These are phyloP conservation scores for Theocolax elegans DNA, from an alignment of 1,140 invertebrate species.

Conservation along the genomic window DNA sequence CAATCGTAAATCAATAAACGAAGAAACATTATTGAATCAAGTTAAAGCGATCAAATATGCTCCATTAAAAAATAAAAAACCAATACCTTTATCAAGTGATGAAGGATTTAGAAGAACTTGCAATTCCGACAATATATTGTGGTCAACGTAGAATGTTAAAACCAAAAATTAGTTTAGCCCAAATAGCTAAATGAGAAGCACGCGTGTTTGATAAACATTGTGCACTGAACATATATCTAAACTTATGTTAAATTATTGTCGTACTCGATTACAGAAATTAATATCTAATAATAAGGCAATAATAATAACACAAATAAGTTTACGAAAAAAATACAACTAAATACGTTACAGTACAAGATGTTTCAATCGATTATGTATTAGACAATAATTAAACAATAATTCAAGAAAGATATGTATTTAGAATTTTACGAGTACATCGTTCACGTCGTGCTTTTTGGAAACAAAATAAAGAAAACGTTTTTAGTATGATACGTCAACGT, in stretches of 20 bases:
- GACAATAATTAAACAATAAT: constrained; percentile 43
- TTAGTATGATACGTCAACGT: constrained; percentile 48
- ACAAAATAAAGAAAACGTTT: constrained; percentile 46
- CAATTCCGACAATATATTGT: constrained; percentile 36
- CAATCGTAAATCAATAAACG: constrained; percentile 16
- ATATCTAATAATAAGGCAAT: too few relatives aligned
- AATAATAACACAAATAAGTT: constrained; percentile 39
- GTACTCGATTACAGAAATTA: constrained; percentile 24
- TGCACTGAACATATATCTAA: constrained; percentile 36
- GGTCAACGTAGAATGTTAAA: constrained; percentile 19
- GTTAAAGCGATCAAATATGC: constrained; percentile 32
- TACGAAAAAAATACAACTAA: constrained; percentile 33
- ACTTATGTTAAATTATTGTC: constrained; percentile 21
- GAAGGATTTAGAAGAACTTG: constrained; percentile 38
- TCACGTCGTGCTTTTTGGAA: constrained; percentile 48
- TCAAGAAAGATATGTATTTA: constrained; percentile 40
- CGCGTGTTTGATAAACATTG: constrained; percentile 38
- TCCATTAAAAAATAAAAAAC: constrained; percentile 39
- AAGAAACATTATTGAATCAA: constrained; percentile 36
- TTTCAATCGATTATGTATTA: constrained; percentile 23
- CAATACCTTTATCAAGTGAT: constrained; percentile 38
- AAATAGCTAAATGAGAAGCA: constrained; percentile 44
- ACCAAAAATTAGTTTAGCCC: constrained; percentile 15
- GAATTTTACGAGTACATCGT: constrained; percentile 39
- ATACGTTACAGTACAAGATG: constrained; percentile 19